A percentile compares a stretch with the other conserved stretches of the same genome.
Evolutionary conservation across 1,140 invertebrate genomes (phyloP).

Genomic region (Venustaconcha ellipsiformis): DNA sequence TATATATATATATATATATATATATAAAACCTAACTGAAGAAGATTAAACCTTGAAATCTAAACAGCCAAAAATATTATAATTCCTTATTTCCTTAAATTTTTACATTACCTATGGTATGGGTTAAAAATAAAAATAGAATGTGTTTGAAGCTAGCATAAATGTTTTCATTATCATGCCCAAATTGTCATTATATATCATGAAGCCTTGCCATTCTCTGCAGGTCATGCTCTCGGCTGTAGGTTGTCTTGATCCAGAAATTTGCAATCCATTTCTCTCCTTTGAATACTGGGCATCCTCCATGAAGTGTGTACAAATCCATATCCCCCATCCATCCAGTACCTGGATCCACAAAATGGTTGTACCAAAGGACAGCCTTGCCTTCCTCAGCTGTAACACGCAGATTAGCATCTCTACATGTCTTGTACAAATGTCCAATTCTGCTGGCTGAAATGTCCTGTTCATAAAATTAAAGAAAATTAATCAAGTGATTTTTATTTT

Average conservation of each 20-base stretch:
- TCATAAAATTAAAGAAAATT: no score
- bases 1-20: no score
- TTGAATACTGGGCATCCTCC: constrained; percentile 47
- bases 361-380: constrained; percentile 54
- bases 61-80: no score
- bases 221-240: constrained; percentile 38
- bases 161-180: no score
- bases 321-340: constrained; percentile 43
- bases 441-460: no score
- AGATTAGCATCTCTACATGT: constrained; percentile 39
- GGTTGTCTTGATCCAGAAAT: constrained; percentile 52
- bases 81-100: no score
- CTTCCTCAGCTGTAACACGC: constrained; percentile 32
- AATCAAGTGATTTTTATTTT: no score
- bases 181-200: neutral
- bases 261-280: constrained; percentile 53
- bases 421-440: constrained; percentile 31
- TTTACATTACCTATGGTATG: no score
- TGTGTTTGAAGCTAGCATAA: no score
- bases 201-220: constrained; percentile 35
- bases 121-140: no score
- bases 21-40: no score
- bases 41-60: no score
- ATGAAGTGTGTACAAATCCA: constrained; percentile 42
- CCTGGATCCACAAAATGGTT: constrained; percentile 47